Percentiles rank a stretch among this genome's conserved stretches.
Conservation (phyloP, 2,888 invertebrate genomes). For the Melanostoma mellinum region DNA sequence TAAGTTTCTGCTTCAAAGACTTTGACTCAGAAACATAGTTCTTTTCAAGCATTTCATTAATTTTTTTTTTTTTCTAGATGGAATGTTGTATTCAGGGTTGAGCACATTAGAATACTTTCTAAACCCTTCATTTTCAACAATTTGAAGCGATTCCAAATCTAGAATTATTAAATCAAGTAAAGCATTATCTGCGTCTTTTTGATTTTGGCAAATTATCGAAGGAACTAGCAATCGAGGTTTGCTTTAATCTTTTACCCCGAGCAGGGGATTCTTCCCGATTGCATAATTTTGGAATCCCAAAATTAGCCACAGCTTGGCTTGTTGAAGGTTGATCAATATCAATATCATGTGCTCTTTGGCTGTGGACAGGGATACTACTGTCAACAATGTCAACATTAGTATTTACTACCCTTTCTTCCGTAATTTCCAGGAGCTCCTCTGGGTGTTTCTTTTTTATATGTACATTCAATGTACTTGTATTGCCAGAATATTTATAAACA, state of each 20-base stretch:
- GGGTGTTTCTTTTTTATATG: conserved; percentile 17
- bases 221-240: not conserved
- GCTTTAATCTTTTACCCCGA: not conserved
- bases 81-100: not conserved
- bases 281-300: too few species aligned
- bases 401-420: not conserved
- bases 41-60: conserved; percentile 7
- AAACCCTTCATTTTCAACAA: conserved; percentile 15
- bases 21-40: not conserved
- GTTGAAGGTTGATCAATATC: not conserved
- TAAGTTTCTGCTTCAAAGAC: not conserved
- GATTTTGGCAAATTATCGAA: not conserved
- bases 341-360: not conserved
- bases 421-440: not conserved
- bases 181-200: not conserved
- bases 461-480: conserved; percentile 1
- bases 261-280: not conserved
- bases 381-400: not conserved
- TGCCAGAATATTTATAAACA: too few species aligned
- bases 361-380: not conserved
- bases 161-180: not conserved
- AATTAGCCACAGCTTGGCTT: too few species aligned
- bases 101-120: conserved; percentile 2
- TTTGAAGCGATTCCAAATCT: conserved; percentile 2
- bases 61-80: conserved; percentile 4